phyloP scores from a whole-genome alignment of 2,888 invertebrate genomes.

The Antitype chi region DNA sequence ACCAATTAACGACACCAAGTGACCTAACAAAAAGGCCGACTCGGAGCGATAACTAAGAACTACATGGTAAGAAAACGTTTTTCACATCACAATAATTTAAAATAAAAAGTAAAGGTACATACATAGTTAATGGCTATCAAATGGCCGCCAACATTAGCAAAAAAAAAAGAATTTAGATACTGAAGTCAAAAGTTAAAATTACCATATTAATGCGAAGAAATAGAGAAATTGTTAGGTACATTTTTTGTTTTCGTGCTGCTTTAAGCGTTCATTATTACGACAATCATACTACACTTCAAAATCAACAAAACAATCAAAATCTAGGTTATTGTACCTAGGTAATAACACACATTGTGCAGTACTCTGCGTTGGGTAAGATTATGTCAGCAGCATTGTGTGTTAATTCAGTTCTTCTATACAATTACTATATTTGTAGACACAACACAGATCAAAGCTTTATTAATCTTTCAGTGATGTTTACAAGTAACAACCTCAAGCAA shows the following conservation, averaged over 20 bases:
- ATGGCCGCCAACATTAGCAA: neutral
- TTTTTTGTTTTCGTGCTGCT: constrained; percentile 13
- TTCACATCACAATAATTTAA: neutral
- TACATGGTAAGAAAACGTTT: neutral
- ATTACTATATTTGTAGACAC: neutral
- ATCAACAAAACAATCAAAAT: constrained; percentile 20
- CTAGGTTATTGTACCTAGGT: neutral
- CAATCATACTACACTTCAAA: neutral
- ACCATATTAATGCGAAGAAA: constrained; percentile 6
- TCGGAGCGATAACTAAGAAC: too few species aligned
- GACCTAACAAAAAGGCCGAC: too few species aligned
- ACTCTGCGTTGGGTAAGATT: neutral
- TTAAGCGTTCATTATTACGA: neutral
- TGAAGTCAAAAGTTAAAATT: constrained; percentile 24
- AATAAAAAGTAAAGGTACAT: neutral
- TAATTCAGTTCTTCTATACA: neutral
- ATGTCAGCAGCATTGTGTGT: constrained; percentile 17
- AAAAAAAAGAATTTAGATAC: constrained; percentile 5
- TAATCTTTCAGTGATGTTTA: constrained; percentile 6
- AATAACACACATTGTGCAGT: constrained; percentile 15
- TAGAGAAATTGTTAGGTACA: constrained; percentile 6
- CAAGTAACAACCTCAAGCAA: constrained; percentile 5
- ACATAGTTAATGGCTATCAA: neutral
- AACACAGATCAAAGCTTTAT: neutral
- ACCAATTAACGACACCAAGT: too few species aligned